Evolutionary conservation across 1,140 invertebrate species (phyloP), one percentile per base, ranked within the genome.

Genomic region (Goniozus legneri): DNA sequence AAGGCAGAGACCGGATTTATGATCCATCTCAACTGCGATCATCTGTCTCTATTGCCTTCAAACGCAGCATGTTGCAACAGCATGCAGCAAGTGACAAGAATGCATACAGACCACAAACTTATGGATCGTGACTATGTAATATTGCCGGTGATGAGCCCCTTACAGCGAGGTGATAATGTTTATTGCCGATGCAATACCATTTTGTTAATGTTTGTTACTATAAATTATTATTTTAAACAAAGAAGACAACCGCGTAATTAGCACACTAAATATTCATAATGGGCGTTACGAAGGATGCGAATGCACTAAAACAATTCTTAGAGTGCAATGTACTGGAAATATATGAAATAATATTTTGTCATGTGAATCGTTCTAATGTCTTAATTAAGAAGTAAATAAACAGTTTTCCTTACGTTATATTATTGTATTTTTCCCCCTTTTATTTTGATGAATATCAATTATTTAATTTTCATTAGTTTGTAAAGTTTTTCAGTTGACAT

Each of bases 1-100:
- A 64, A 31, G 56, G 60, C 56, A 62, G 54, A 49, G 53, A 61
- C 52, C 43, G 63, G 51, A 39, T 49, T 52, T 15, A 24, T 40
- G 38, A 52, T 58, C 46, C 47, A 43, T 37, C 22, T 13, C 38
- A 33, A 34, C 22, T 35, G 10, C 16, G 21, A 49, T 8, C 13
- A 15, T 22, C 16, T 31, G 21, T 37, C 38, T 54, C 46, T 24
- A 31, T 31, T 38, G 4, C 12, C 44, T 15, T 19, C 33, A 38
- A 49, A 30, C 2, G 32, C 16, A 57, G 45, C 16, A 47, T 35
- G 10, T 16, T 38, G 22, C 14, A 47, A 38, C 34, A 41, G 36
- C 40, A 33, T 42, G 27, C 52, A 34, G 16, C 27, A 19, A 30
- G 14, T 27, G 13, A 34, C 14, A 37, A 46, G 13, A 21, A 20